Evolutionary conservation across 2,113 vertebrate species (phyloP), one percentile per base, ranked within the genome.

Genomic region (Semicossyphus pulcher): DNA sequence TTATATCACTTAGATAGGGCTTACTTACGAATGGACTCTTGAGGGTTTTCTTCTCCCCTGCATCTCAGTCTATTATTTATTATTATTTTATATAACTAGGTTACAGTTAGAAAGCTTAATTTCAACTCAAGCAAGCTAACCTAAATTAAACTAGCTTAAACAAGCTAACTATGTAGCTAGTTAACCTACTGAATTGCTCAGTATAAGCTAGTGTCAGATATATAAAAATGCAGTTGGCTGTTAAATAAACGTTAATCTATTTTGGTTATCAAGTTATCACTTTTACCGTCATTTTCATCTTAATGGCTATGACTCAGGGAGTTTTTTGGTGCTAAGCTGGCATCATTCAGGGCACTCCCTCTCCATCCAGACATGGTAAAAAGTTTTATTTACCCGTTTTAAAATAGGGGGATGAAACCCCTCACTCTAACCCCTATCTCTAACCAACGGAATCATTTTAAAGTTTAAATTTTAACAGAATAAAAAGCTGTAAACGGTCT

Each of bases 251-350:
- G n/a, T n/a, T n/a, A n/a, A n/a, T n/a, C n/a, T n/a, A n/a, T 18
- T 21, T 42, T 42, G 23, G 42, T 42, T 7, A 31, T n/a, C 12
- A 41, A 42, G 14, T 67, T 3, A 18, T 20, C 6, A 47, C 36
- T 14, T 37, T 12, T 14, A 26, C n/a, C 3, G 0, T 16, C 3
- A 25, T 41, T 16, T 25, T 48, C 15, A 29, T 12, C 7, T 45
- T 28, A 11, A 9, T 16, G 5, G 29, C 25, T 29, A 44, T 74
- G 67, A 72, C 68, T 78, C 61, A 65, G 52, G 52, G 56, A 5
- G 11, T 65, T 52, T 51, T 15, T n/a, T 53, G 10, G 4, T 34
- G 26, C 42, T 18, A 1, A 21, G 7, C 5, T 12, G 32, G 20
- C 21, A 10, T 59, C 23, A 15, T 4, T 42, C 14, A 7, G 11